phyloP scores from a whole-genome alignment of 2,888 invertebrate genomes.

The Fissipunctia ypsillon region DNA sequence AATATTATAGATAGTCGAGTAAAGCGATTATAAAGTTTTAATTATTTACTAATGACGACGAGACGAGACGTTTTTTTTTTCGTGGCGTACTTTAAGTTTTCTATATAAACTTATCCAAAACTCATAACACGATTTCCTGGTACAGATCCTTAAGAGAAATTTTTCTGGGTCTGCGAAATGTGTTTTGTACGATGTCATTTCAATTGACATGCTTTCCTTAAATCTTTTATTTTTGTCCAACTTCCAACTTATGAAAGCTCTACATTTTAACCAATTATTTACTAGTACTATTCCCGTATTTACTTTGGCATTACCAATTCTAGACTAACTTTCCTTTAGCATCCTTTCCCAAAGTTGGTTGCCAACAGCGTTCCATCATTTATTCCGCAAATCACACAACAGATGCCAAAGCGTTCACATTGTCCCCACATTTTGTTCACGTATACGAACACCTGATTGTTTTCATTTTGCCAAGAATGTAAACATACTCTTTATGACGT shows the following conservation, averaged over 20 bases:
- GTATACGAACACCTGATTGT: constrained; percentile 29
- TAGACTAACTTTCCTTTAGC: constrained; percentile 33
- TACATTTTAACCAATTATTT: not conserved
- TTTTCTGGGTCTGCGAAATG: too few relatives aligned
- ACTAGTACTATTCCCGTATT: not conserved
- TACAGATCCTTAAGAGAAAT: too few relatives aligned
- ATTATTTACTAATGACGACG: too few relatives aligned
- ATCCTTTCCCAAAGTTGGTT: constrained; percentile 9
- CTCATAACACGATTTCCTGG: too few relatives aligned
- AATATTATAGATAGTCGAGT: too few relatives aligned
- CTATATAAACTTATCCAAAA: too few relatives aligned
- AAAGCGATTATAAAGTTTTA: constrained; percentile 15
- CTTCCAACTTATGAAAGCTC: not conserved
- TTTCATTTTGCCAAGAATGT: constrained; percentile 33
- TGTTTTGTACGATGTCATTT: too few relatives aligned
- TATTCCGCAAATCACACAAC: constrained; percentile 34
- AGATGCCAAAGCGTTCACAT: constrained; percentile 42
- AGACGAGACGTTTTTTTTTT: too few relatives aligned
- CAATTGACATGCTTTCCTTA: not conserved
- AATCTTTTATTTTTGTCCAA: too few relatives aligned
- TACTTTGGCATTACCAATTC: not conserved
- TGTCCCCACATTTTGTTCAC: constrained; percentile 31
- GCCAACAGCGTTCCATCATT: constrained; percentile 54
- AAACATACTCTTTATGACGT: constrained; percentile 3
- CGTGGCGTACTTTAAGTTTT: too few relatives aligned